Conservation (phyloP, 2,113 vertebrate species). For the Corapipo altera region DNA sequence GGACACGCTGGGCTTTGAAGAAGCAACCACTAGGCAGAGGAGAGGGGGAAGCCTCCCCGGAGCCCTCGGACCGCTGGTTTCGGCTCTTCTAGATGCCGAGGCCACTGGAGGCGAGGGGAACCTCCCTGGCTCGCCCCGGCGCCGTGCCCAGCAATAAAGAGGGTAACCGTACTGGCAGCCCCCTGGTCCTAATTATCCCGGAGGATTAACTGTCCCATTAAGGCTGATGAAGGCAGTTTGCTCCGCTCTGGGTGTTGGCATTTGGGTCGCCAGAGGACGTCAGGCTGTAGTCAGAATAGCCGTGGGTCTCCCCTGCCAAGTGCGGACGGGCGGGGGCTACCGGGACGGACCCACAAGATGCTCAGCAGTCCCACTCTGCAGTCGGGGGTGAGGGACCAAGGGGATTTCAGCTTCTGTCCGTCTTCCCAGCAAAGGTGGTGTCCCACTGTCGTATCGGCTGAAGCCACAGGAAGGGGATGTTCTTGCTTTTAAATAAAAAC, state of each 20-base stretch:
- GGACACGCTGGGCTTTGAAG: not conserved
- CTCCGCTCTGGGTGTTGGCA: slow-evolving; percentile 8
- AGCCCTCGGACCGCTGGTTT: not conserved
- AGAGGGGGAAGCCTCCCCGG: not conserved
- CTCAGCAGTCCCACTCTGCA: not conserved
- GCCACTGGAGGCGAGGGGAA: not conserved
- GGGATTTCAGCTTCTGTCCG: not conserved
- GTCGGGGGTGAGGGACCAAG: rapidly evolving
- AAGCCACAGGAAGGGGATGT: not conserved
- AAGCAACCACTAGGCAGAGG: not conserved
- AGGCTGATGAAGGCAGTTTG: slow-evolving; percentile 35
- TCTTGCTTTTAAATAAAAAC: not conserved
- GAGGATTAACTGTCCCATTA: slow-evolving; percentile 60
- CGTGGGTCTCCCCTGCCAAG: not conserved
- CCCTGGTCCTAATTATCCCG: slow-evolving; percentile 44
- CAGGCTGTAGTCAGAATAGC: not conserved
- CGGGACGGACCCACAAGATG: not conserved
- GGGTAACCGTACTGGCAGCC: slow-evolving; percentile 39
- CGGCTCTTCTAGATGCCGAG: rapidly evolving
- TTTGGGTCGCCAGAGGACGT: not conserved
- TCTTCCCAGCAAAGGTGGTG: not conserved
- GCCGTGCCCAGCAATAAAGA: not conserved
- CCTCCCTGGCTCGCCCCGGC: rapidly evolving
- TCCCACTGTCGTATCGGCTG: not conserved
- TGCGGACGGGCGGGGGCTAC: no score